phyloP scores from a whole-genome alignment of 2,888 invertebrate genomes.

The Tetheella fluctuosa region DNA sequence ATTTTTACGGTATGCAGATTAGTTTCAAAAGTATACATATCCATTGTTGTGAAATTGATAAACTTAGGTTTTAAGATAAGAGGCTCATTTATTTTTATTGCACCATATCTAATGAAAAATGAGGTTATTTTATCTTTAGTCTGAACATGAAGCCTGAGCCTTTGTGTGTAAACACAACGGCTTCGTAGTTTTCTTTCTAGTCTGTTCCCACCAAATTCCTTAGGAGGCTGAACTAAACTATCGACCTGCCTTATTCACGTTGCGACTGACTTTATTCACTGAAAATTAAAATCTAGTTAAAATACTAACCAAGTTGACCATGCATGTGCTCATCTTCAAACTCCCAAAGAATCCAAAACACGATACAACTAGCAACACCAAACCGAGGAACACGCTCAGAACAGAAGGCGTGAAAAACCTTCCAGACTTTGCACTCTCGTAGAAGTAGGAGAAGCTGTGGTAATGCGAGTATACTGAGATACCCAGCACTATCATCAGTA shows the following conservation, averaged over 20 bases:
- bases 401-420: conserved; percentile 89
- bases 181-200: too few species aligned
- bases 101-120: neutral
- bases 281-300: neutral
- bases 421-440: conserved; percentile 58
- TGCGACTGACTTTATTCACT: too few species aligned
- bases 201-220: too few species aligned
- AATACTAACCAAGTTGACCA: conserved; percentile 84
- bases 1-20: neutral
- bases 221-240: too few species aligned
- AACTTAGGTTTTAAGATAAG: neutral
- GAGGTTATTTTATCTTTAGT: neutral
- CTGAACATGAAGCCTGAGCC: too few species aligned
- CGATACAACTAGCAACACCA: conserved; percentile 89
- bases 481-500: conserved; percentile 73
- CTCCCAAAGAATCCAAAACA: conserved; percentile 94
- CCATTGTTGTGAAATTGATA: neutral
- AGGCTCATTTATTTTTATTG: neutral
- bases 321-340: conserved; percentile 89
- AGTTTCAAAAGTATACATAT: neutral
- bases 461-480: conserved; percentile 73
- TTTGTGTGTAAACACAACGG: too few species aligned
- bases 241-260: too few species aligned
- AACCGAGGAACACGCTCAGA: conserved; percentile 89
- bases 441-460: conserved; percentile 69